Evolutionary conservation across 2,797 vertebrate genomes (phyloP).

Genomic region (Triplophysa bombifrons): DNA sequence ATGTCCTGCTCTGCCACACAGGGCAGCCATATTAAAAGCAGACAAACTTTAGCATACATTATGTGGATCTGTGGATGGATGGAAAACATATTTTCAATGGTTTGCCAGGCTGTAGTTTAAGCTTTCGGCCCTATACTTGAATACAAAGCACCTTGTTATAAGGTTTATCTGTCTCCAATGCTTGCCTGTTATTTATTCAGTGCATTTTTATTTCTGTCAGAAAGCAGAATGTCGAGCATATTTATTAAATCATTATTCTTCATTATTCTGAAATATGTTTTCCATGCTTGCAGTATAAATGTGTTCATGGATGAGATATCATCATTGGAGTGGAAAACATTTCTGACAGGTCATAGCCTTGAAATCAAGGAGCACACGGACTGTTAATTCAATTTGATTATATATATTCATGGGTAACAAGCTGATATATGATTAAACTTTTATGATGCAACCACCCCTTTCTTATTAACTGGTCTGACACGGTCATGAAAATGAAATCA

Average conservation of each 20-base stretch:
- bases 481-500: conserved; percentile 32
- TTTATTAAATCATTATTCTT: conserved; percentile 43
- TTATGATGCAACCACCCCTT: conserved; percentile 27
- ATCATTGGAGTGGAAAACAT: conserved; percentile 59
- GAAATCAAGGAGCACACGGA: conserved; percentile 57
- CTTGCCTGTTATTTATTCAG: conserved; percentile 14
- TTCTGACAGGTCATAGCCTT: conserved; percentile 60
- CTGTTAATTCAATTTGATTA: conserved; percentile 64
- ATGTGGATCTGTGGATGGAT: not conserved
- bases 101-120: conserved; percentile 7
- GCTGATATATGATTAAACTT: conserved; percentile 51
- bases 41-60: not conserved
- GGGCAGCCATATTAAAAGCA: too few relatives aligned
- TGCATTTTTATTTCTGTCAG: not conserved
- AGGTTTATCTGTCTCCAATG: not conserved
- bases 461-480: conserved; percentile 27
- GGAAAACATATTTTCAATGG: conserved; percentile 12
- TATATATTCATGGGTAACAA: conserved; percentile 62
- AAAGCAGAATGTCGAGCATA: conserved; percentile 8
- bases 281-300: conserved; percentile 1
- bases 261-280: conserved; percentile 27
- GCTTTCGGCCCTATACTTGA: conserved; percentile 3
- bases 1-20: too few relatives aligned
- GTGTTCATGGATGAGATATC: conserved; percentile 22
- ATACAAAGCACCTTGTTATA: conserved; percentile 11